A percentile compares a stretch with the other conserved stretches of the same genome.
These are phyloP conservation scores for Morpho achilles DNA, from an alignment of 2,888 invertebrate species.

Conservation along the genomic window DNA sequence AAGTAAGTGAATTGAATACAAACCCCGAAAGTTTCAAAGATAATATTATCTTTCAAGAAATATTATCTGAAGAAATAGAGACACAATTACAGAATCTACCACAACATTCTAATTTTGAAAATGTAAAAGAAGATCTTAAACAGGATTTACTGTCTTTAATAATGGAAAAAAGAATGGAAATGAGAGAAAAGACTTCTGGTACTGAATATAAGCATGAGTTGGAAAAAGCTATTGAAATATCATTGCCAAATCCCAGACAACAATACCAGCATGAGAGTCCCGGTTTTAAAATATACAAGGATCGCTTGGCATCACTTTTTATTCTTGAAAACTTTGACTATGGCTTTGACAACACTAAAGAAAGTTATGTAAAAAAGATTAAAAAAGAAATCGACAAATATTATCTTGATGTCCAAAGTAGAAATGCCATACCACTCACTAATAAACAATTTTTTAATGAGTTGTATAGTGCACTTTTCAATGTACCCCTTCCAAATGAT, in stretches of 20 bases:
- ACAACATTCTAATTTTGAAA: slow-evolving; percentile 27
- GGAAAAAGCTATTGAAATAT: slow-evolving; percentile 45
- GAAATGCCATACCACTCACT: slow-evolving; percentile 39
- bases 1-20: slow-evolving; percentile 44
- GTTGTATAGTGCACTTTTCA: slow-evolving; percentile 46
- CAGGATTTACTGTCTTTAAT: slow-evolving; percentile 38
- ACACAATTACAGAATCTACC: slow-evolving; percentile 39
- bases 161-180: slow-evolving; percentile 37
- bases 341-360: slow-evolving; percentile 40
- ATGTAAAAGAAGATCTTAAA: slow-evolving; percentile 36
- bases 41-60: slow-evolving; percentile 40
- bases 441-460: slow-evolving; percentile 49
- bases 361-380: slow-evolving; percentile 43
- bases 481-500: slow-evolving; percentile 47
- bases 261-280: slow-evolving; percentile 37
- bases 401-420: slow-evolving; percentile 40
- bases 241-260: slow-evolving; percentile 41
- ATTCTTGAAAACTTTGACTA: slow-evolving; percentile 58
- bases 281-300: slow-evolving; percentile 54
- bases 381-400: slow-evolving; percentile 44
- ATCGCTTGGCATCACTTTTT: slow-evolving; percentile 47
- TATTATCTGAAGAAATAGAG: slow-evolving; percentile 45
- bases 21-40: slow-evolving; percentile 43
- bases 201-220: slow-evolving; percentile 47
- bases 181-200: slow-evolving; percentile 41